Evolutionary conservation across 2,113 vertebrate genomes (phyloP).

Genomic region (Setophaga coronata): DNA sequence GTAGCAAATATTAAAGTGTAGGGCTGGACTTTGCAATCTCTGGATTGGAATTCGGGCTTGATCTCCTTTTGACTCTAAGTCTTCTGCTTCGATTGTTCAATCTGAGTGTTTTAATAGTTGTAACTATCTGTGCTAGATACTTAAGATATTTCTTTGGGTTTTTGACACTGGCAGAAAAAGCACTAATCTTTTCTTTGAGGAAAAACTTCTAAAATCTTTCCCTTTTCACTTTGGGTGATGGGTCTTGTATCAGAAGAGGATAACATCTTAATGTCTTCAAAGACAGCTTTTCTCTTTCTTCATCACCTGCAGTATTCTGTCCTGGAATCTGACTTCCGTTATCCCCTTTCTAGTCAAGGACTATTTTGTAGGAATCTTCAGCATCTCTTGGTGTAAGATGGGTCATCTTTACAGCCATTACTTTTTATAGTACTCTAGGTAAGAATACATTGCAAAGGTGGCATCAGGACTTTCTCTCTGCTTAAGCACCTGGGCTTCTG

Average conservation of each 20-base stretch:
- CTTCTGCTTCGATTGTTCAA: not conserved
- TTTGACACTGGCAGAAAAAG: constrained; percentile 27
- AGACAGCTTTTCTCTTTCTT: constrained; percentile 62
- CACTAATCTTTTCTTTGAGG: constrained; percentile 56
- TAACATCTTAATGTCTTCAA: constrained; percentile 35
- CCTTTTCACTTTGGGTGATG: constrained; percentile 72
- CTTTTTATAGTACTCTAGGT: constrained; percentile 3
- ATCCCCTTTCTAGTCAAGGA: constrained; percentile 34
- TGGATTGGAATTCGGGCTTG: not conserved
- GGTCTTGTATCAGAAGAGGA: constrained; percentile 48
- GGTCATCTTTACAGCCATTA: constrained; percentile 36
- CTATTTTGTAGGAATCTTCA: constrained; percentile 51
- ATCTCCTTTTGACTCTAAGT: not conserved
- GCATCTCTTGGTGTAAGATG: constrained; percentile 57
- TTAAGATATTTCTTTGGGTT: not conserved
- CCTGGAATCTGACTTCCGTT: constrained; percentile 38
- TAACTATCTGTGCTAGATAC: not conserved
- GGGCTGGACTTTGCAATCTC: not conserved
- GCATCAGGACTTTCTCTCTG: constrained; percentile 32
- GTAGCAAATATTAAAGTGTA: not conserved
- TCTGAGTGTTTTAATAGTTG: constrained; percentile 34
- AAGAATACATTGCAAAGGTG: constrained; percentile 21
- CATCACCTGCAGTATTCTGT: constrained; percentile 58
- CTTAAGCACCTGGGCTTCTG: constrained; percentile 65
- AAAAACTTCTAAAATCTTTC: constrained; percentile 41